phyloP scores from a whole-genome alignment of 92 coral and sea anemone genomes.

The Phenganax marumi region DNA sequence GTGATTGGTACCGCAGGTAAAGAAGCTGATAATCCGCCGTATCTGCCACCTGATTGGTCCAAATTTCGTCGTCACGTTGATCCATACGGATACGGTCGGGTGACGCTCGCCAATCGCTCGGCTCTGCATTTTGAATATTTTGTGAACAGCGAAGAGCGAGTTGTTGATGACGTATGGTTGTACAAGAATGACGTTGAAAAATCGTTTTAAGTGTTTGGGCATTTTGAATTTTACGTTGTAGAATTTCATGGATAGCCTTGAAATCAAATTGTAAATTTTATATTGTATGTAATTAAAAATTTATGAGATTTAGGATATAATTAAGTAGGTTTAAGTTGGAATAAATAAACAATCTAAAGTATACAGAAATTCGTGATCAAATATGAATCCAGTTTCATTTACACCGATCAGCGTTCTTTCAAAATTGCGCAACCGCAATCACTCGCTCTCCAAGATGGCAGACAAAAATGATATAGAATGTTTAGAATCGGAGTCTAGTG shows the following conservation, averaged over 20 bases:
- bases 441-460: neutral
- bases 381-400: neutral
- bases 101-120: slow-evolving; percentile 69
- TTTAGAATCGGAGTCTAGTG: neutral
- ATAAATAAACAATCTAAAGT: neutral
- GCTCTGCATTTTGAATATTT: slow-evolving; percentile 81
- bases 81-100: slow-evolving; percentile 87
- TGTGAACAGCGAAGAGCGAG: slow-evolving; percentile 58
- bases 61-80: slow-evolving; percentile 53
- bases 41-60: slow-evolving; percentile 65
- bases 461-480: neutral
- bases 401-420: neutral
- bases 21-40: slow-evolving; percentile 53
- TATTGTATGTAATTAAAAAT: no score
- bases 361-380: neutral
- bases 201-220: no score
- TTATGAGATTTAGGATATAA: neutral
- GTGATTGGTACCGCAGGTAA: slow-evolving; percentile 78
- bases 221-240: neutral
- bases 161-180: slow-evolving; percentile 75
- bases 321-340: neutral
- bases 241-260: neutral
- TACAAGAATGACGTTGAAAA: slow-evolving; percentile 7
- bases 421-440: neutral
- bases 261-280: neutral